Evolutionary conservation across 1,140 invertebrate species (phyloP).

Genomic region (Sitodiplosis mosellana): DNA sequence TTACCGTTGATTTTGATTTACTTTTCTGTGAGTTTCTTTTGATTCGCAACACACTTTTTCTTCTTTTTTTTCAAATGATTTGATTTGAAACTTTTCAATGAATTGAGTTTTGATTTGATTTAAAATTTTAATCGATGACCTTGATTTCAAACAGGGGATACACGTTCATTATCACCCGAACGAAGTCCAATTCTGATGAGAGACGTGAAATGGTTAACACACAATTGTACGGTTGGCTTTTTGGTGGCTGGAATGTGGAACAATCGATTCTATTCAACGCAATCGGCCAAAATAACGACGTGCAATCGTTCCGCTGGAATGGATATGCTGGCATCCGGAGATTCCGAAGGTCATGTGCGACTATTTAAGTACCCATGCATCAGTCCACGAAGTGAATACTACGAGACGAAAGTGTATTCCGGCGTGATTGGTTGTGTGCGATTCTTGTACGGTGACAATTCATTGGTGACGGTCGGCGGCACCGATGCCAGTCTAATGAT

Average conservation of each 20-base stretch:
- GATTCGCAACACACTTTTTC: neutral
- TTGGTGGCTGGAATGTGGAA: slow-evolving; percentile 84
- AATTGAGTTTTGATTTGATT: too few species aligned
- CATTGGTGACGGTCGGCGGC: slow-evolving; percentile 76
- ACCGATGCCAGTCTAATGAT: slow-evolving; percentile 81
- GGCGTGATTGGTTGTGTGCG: slow-evolving; percentile 63
- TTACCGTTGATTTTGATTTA: slow-evolving; percentile 83
- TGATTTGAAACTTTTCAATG: too few species aligned
- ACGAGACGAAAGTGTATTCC: slow-evolving; percentile 76
- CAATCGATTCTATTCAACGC: slow-evolving; percentile 67
- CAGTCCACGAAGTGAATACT: slow-evolving; percentile 65
- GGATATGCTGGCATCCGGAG: slow-evolving; percentile 68
- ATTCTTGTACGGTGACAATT: slow-evolving; percentile 70
- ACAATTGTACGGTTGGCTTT: slow-evolving; percentile 68
- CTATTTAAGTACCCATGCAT: slow-evolving; percentile 76
- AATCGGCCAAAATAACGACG: slow-evolving; percentile 54
- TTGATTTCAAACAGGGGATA: slow-evolving; percentile 45
- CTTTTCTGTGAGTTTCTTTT: slow-evolving; percentile 54
- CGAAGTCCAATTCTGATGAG: slow-evolving; percentile 74
- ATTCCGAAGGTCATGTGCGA: slow-evolving; percentile 78
- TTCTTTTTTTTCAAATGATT: too few species aligned
- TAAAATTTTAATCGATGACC: too few species aligned
- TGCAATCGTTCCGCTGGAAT: slow-evolving; percentile 62
- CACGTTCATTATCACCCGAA: slow-evolving; percentile 62
- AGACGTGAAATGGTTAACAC: slow-evolving; percentile 74